Evolutionary conservation across 2,113 vertebrate genomes (phyloP).

Genomic region (Ivindomyrus marchei): DNA sequence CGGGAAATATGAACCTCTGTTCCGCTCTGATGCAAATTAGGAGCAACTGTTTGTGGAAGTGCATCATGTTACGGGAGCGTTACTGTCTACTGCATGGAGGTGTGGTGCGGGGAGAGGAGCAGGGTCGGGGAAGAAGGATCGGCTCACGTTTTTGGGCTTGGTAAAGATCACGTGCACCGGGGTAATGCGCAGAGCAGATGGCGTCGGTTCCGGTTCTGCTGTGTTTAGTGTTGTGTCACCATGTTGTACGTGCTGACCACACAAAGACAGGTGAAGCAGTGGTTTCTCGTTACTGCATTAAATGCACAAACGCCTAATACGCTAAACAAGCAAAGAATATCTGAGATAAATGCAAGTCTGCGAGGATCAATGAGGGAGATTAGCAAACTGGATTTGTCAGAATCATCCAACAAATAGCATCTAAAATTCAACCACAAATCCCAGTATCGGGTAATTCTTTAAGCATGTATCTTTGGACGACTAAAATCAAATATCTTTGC

Average conservation of each 20-base stretch:
- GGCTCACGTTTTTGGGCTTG: neutral
- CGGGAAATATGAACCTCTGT: constrained; percentile 8
- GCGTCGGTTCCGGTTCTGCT: neutral
- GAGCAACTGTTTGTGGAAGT: neutral
- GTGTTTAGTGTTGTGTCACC: neutral
- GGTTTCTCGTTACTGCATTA: neutral
- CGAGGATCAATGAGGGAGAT: neutral
- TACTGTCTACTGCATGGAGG: neutral
- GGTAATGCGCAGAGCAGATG: neutral
- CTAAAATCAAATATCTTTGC: neutral
- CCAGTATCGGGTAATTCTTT: neutral
- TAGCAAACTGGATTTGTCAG: neutral
- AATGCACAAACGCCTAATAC: neutral
- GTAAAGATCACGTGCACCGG: neutral
- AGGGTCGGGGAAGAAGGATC: neutral
- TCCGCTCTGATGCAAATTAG: constrained; percentile 19
- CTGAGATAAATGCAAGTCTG: neutral
- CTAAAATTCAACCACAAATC: neutral
- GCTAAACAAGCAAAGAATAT: neutral
- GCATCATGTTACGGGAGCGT: neutral
- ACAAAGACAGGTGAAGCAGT: neutral
- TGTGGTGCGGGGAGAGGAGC: neutral
- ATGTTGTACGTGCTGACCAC: neutral
- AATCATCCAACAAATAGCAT: neutral
- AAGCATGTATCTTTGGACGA: neutral